Base-by-base conservation (phyloP, 37 sponge, comb jelly and placozoan genomes). In the Mnemiopsis leidyi region DNA sequence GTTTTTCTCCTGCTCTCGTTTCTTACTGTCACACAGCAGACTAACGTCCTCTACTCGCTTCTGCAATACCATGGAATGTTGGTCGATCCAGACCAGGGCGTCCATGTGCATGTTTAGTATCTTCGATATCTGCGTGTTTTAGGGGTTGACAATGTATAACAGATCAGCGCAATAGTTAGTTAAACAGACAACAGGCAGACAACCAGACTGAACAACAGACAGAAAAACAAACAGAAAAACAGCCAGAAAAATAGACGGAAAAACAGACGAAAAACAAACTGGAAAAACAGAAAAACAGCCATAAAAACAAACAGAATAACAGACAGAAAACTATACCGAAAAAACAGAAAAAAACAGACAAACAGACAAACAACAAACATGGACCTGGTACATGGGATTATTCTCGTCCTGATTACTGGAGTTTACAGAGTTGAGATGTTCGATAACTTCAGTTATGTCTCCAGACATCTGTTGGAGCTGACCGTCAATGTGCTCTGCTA, bases 31-130 rank as follows among this genome's bases (percentile, higher is more conserved):
- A 0, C 95, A 94, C 37, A 95, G 68, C 39, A 69, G 68, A 0
- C 77, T 83, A 18, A 96, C 95, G 31, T 96, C 95, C 32, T 95
- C 94, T 61, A 96, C 95, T 69, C 95, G 39, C 23, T 85, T 85
- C 90, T 85, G 90, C 1, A 85, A 61, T 28, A 85, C 90, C 1
- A n/a, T 85, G 36, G 96, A 90, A 48, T 95, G 95, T 13, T 97
- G 92, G 69, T 98, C 99, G 9, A 98, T 94, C 96, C 97, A 97
- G 69, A 93, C 93, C 32, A 98, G 95, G 24, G 99, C 94, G 61
- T 97, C 97, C 36, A 96, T 93, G 93, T 98, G 99, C 35, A 96
- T 95, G 94, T 98, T 98, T 69, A 98, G 94, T 5, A 98, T 96
- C 92, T 95, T 94, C 13, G 96, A 93, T 1, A 98, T 95, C 95